These are phyloP conservation scores for Charadrius vociferus DNA, from an alignment of 2,113 vertebrate species.

Conservation along the genomic window DNA sequence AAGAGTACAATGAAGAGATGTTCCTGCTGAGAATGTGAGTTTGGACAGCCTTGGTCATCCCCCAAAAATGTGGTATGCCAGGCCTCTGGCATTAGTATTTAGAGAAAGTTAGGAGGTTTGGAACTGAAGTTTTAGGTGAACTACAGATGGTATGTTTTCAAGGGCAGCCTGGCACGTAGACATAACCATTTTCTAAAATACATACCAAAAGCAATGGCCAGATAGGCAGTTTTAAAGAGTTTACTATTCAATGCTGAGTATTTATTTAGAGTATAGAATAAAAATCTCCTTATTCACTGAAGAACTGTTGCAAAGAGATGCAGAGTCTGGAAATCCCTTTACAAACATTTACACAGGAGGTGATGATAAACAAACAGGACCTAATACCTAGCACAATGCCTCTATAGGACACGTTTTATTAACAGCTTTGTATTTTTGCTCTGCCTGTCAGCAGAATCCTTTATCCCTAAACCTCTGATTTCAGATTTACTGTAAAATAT, in stretches of 20 bases:
- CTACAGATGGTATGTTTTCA: neutral
- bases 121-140: neutral
- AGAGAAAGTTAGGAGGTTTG: neutral
- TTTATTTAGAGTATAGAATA: neutral
- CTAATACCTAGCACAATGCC: neutral
- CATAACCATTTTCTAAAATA: neutral
- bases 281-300: neutral
- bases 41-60: neutral
- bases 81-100: neutral
- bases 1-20: neutral
- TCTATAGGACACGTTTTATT: constrained; percentile 38
- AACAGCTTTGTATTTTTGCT: constrained; percentile 37
- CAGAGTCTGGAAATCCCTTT: neutral
- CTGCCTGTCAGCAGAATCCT: constrained; percentile 15
- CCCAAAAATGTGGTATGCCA: neutral
- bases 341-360: constrained; percentile 4
- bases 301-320: neutral
- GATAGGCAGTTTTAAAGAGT: neutral
- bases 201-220: neutral
- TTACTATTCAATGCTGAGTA: neutral
- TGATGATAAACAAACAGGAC: constrained; percentile 9
- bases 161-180: neutral
- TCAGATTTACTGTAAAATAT: constrained; percentile 30
- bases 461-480: neutral
- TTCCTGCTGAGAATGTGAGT: neutral